phyloP scores from a whole-genome alignment of 2,797 vertebrate genomes.

The Cyclopterus lumpus region DNA sequence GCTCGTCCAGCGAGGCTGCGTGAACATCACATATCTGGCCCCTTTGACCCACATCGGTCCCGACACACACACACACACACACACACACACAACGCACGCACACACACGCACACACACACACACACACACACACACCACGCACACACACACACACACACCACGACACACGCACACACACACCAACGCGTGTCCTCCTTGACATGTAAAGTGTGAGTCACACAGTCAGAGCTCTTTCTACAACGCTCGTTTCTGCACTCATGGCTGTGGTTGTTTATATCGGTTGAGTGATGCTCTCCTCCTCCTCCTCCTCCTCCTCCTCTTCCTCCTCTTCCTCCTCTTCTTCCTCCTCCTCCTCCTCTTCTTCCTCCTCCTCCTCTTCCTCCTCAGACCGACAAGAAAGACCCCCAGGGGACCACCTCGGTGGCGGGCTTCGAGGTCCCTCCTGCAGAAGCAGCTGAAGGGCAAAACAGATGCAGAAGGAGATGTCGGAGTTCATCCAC shows the following conservation, averaged over 20 bases:
- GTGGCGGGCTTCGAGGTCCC: constrained; percentile 94
- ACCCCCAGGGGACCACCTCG: constrained; percentile 91
- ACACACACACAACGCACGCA: constrained; percentile 25
- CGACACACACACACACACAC: not conserved
- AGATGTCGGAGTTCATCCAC: constrained; percentile 97
- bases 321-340: constrained; percentile 4
- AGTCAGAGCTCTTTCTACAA: constrained; percentile 20
- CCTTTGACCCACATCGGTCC: constrained; percentile 38
- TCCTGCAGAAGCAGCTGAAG: constrained; percentile 97
- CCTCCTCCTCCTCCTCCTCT: constrained; percentile 2
- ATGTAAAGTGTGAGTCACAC: constrained; percentile 48
- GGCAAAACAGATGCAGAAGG: constrained; percentile 99
- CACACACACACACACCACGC: not conserved
- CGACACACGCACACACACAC: constrained; percentile 36
- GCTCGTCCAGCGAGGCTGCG: constrained; percentile 18
- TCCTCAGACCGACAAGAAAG: constrained; percentile 92
- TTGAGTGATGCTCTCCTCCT: too few species aligned
- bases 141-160: too few species aligned
- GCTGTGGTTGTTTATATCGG: too few species aligned
- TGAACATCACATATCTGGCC: constrained; percentile 39
- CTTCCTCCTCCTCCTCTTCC: constrained; percentile 17
- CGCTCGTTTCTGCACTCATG: constrained; percentile 1
- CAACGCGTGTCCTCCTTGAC: constrained; percentile 55
- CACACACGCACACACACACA: constrained; percentile 9
- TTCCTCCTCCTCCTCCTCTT: constrained; percentile 13